Percentiles rank a stretch among this genome's conserved stretches.
Evolutionary conservation across 53 echinoderm and acorn worm genomes (phyloP).

Genomic region (Zoroaster sp.): DNA sequence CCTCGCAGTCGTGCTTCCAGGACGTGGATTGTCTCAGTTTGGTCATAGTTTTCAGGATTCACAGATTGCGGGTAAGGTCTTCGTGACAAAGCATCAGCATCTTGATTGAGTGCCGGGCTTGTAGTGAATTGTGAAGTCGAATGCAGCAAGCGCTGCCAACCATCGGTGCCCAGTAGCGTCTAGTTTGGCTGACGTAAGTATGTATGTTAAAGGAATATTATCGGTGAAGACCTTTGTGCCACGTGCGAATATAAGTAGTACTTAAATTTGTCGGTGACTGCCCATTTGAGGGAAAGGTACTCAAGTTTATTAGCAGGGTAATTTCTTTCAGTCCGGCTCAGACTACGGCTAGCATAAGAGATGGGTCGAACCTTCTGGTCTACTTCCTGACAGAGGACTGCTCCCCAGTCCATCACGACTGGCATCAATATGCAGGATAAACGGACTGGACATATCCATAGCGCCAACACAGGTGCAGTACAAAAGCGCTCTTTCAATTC

Average conservation of each 20-base stretch:
- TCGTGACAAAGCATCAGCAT: conserved; percentile 65
- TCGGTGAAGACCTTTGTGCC: conserved; percentile 58
- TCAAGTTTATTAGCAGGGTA: conserved; percentile 72
- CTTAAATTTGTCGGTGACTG: conserved; percentile 50
- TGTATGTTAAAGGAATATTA: conserved; percentile 63
- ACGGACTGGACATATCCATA: conserved; percentile 59
- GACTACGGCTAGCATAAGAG: conserved; percentile 69
- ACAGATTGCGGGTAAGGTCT: background rate
- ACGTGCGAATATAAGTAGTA: conserved; percentile 59
- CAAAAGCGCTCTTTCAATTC: conserved; percentile 12
- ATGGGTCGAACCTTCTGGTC: conserved; percentile 50
- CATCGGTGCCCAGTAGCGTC: conserved; percentile 69
- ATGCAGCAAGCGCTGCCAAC: conserved; percentile 57
- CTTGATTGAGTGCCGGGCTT: conserved; percentile 47
- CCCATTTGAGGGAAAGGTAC: conserved; percentile 61
- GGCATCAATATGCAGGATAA: conserved; percentile 62
- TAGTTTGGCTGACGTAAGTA: conserved; percentile 50
- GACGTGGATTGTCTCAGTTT: background rate
- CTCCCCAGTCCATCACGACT: conserved; percentile 62
- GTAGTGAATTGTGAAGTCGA: conserved; percentile 62
- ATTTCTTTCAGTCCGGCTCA: conserved; percentile 60
- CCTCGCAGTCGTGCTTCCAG: conserved; percentile 12
- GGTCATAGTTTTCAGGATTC: background rate
- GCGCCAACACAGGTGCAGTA: conserved; percentile 58
- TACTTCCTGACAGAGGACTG: conserved; percentile 59